Evolutionary conservation across 2,113 vertebrate genomes (phyloP), one percentile per base, ranked within the genome.

Genomic region (Craseonycteris thonglongyai): DNA sequence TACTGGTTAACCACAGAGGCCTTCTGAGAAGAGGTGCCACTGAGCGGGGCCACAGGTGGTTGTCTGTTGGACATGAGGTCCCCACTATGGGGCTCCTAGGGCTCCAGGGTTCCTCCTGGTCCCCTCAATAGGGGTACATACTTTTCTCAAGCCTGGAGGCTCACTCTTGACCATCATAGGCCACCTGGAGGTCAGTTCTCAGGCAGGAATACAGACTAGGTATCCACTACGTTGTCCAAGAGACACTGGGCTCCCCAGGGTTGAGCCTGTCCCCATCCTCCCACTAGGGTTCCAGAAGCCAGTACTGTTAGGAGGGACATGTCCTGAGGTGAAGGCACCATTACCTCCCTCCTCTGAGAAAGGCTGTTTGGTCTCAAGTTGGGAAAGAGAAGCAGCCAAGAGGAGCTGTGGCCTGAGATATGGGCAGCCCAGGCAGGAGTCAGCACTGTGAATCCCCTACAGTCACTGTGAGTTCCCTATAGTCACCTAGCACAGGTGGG

Each of bases 371-470:
- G 45, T 54, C 65, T 92, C 85, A 45, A 45, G 9, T 47, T 5
- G 0, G 85, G 49, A 56, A 9, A 65, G 13, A 13, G 14, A 24
- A 33, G 13, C n/a, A 21, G 28, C 83, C 1, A 21, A 51, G 63
- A 28, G n/a, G n/a, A 26, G n/a, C 69, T 11, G 2, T 19, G 42
- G 61, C 58, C 51, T 71, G 54, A 58, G 9, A 38, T 5, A 40
- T 0, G 0, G 30, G 35, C 47, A 24, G 22, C 30, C 54, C 18
- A 33, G 47, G 61, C 1, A 2, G 28, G 16, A 1, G 54, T 8
- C n/a, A 45, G 68, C 26, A 24, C 11, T 3, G 72, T 6, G 2
- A 24, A 15, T 22, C 61, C 19, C 5, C n/a, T n/a, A n/a, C n/a
- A n/a, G n/a, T n/a, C n/a, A n/a, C n/a, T n/a, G n/a, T n/a, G n/a